phyloP scores from a whole-genome alignment of 2,888 invertebrate species.

The Himalopsyche japonica region DNA sequence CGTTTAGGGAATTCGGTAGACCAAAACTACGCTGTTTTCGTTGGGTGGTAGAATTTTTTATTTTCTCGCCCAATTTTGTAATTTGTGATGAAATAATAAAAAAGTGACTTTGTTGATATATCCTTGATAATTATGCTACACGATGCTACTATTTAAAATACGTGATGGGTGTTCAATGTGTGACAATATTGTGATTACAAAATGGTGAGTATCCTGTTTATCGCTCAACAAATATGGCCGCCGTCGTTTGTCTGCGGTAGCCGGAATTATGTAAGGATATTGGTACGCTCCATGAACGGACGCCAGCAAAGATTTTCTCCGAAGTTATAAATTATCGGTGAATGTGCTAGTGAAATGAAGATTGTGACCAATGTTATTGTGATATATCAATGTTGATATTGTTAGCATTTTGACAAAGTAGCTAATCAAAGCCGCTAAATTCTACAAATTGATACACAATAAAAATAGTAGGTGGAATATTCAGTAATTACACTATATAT shows the following conservation, averaged over 20 bases:
- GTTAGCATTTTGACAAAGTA: slow-evolving; percentile 16
- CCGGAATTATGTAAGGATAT: slow-evolving; percentile 33
- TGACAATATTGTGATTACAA: slow-evolving; percentile 37
- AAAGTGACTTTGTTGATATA: slow-evolving; percentile 13
- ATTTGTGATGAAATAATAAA: slow-evolving; percentile 27
- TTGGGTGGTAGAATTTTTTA: slow-evolving; percentile 11
- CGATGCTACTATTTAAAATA: slow-evolving; percentile 25
- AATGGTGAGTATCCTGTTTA: slow-evolving; percentile 35
- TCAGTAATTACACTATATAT: background rate
- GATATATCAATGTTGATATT: background rate
- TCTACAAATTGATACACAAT: background rate
- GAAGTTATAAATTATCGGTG: background rate
- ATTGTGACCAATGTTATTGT: background rate
- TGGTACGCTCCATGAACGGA: background rate
- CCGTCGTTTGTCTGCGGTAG: slow-evolving; percentile 18
- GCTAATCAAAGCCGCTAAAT: slow-evolving; percentile 14
- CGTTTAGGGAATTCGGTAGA: slow-evolving; percentile 3
- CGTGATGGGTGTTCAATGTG: slow-evolving; percentile 35
- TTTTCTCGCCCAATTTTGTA: background rate
- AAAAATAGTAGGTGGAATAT: background rate
- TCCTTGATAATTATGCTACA: slow-evolving; percentile 15
- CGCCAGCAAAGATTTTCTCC: background rate
- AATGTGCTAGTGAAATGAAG: background rate
- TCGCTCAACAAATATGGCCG: slow-evolving; percentile 26
- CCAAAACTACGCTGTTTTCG: slow-evolving; percentile 21